These are phyloP conservation scores for Pangasianodon gigas DNA, from an alignment of 2,113 vertebrate species.

Conservation along the genomic window DNA sequence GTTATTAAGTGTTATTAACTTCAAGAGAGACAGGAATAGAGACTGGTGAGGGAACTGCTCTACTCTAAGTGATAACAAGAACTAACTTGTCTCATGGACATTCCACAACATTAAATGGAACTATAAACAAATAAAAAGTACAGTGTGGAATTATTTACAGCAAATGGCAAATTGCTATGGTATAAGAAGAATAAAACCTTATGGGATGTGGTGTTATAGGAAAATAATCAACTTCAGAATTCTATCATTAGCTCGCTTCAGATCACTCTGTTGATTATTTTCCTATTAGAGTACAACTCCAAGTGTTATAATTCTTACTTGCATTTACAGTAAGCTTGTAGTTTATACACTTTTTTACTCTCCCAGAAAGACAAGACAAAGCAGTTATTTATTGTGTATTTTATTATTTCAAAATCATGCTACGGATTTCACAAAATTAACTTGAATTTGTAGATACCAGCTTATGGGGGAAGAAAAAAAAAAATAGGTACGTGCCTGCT, in stretches of 20 bases:
- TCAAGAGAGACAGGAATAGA: background rate
- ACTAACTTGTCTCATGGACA: background rate
- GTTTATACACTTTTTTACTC: background rate
- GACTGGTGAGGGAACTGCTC: background rate
- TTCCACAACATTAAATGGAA: background rate
- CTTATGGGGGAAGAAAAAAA: background rate
- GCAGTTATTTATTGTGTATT: background rate
- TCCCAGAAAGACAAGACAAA: background rate
- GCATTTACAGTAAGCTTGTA: background rate
- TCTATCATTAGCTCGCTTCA: background rate
- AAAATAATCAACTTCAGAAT: background rate
- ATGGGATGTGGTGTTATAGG: background rate
- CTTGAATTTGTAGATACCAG: background rate
- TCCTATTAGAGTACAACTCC: background rate
- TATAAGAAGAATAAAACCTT: background rate
- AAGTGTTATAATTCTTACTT: too few species aligned
- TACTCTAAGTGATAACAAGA: background rate
- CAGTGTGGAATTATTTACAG: background rate
- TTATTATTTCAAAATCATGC: conserved; percentile 41
- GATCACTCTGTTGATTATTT: background rate
- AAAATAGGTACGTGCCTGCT: background rate
- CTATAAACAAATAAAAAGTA: background rate
- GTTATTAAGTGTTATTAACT: background rate
- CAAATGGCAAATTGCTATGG: background rate
- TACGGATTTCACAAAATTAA: conserved; percentile 21